Conservation (phyloP, 2,113 vertebrate species). For the Sapayoa aenigma region DNA sequence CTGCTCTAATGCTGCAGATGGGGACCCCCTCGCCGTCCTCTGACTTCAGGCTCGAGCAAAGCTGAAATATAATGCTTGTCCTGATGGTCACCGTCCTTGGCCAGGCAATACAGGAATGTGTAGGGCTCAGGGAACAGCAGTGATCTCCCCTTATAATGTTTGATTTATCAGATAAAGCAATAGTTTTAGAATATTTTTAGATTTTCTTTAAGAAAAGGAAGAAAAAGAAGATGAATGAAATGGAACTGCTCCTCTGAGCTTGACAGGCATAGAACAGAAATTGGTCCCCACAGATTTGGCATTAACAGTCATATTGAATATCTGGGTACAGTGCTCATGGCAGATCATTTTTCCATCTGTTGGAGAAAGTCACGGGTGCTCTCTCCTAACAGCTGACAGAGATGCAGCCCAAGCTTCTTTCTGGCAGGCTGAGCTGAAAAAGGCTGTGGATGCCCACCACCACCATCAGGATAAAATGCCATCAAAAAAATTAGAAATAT, state of each 20-base stretch:
- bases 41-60: constrained; percentile 13
- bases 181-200: background rate
- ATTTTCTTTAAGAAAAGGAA: background rate
- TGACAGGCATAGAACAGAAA: background rate
- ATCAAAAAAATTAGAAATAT: background rate
- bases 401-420: background rate
- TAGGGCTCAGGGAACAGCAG: background rate
- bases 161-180: constrained; percentile 1
- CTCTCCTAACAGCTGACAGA: background rate
- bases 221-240: constrained; percentile 16
- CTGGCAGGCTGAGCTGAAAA: background rate
- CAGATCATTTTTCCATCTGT: constrained; percentile 20
- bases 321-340: background rate
- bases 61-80: background rate
- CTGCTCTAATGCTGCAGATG: constrained; percentile 13
- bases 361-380: background rate
- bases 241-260: background rate
- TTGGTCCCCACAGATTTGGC: background rate
- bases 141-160: background rate
- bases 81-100: constrained; percentile 8
- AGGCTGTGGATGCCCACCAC: background rate
- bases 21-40: background rate
- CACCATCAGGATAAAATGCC: background rate
- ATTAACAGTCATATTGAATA: background rate
- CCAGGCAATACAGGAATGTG: constrained; percentile 3